Conservation (phyloP, 2,888 invertebrate genomes). For the Caenorhabditis sinica region DNA sequence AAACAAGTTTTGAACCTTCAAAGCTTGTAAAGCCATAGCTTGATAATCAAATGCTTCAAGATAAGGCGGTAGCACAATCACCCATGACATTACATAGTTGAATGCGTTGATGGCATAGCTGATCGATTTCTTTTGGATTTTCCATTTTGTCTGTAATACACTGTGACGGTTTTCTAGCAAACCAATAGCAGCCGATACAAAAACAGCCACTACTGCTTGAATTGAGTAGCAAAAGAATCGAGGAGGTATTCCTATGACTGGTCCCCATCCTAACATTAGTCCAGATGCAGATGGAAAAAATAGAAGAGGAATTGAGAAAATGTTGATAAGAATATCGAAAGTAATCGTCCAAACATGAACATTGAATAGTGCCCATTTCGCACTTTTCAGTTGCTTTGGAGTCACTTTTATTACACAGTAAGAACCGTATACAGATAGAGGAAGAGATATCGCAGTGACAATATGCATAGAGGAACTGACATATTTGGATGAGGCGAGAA, state of each 20-base stretch:
- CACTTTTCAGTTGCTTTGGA: constrained; percentile 14
- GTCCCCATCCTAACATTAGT: constrained; percentile 21
- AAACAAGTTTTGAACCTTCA: not conserved
- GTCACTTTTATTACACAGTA: constrained; percentile 28
- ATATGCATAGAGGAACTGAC: not conserved
- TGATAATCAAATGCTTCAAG: not conserved
- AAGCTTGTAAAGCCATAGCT: not conserved
- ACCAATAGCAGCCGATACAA: not conserved
- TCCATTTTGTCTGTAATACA: constrained; percentile 14
- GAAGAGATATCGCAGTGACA: constrained; percentile 12
- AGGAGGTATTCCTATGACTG: not conserved
- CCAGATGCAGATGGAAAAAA: constrained; percentile 30
- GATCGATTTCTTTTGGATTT: constrained; percentile 11
- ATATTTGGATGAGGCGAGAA: constrained; percentile 19
- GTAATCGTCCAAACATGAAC: constrained; percentile 28
- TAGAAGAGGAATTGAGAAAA: constrained; percentile 21
- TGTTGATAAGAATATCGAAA: constrained; percentile 17
- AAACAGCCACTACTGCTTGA: constrained; percentile 13
- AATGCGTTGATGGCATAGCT: not conserved
- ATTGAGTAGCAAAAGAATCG: constrained; percentile 15
- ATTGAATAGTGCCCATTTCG: constrained; percentile 28
- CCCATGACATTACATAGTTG: constrained; percentile 5
- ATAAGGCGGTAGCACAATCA: constrained; percentile 22
- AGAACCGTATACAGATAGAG: constrained; percentile 24
- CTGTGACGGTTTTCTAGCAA: constrained; percentile 40